Evolutionary conservation across 2,888 invertebrate species (phyloP), one percentile per base, ranked within the genome.

Genomic region (Agrotis puta): DNA sequence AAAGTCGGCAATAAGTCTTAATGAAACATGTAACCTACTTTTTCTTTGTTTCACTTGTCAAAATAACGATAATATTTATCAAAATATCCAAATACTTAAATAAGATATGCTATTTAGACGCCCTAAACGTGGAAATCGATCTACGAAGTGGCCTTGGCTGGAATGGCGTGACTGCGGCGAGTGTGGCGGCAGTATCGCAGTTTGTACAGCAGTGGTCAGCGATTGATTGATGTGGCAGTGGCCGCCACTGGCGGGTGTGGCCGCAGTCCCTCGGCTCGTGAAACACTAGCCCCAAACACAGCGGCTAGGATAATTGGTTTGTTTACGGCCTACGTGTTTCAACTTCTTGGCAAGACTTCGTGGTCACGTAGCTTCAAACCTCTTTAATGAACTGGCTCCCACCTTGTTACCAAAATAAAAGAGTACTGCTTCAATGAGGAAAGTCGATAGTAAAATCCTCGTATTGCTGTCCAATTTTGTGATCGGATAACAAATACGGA

Each of bases 211-310:
- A 77, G 79, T 84, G 84, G 84, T 80, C 84, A 81, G 77, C 82
- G 82, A 82, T 88, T 89, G 89, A 90, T 90, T 85, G 90, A 87
- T 87, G 83, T 69, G 86, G 75, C 81, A 74, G 77, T 14, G 56
- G 68, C 67, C 83, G 85, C 73, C 81, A 70, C 79, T 14, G 68
- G 77, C 68, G 84, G 86, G 88, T 83, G 89, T 83, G 87, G 87
- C 65, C 72, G 56, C 61, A 62, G 75, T 77, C 79, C 86, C 78
- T 74, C 70, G 74, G 72, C 77, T 77, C 67, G 54, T 61, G 53
- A 50, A 77, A 77, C 75, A 68, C 75, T 72, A 67, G 74, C 82
- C 67, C 69, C 72, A 63, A 66, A 77, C 54, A 77, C 61, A 69
- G 75, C 57, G 72, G 48, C 68, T 53, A 62, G 58, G 70, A 71